Percentiles rank a stretch among this genome's conserved stretches.
Conservation (phyloP, 2,797 vertebrate species). For the Anabas testudineus region DNA sequence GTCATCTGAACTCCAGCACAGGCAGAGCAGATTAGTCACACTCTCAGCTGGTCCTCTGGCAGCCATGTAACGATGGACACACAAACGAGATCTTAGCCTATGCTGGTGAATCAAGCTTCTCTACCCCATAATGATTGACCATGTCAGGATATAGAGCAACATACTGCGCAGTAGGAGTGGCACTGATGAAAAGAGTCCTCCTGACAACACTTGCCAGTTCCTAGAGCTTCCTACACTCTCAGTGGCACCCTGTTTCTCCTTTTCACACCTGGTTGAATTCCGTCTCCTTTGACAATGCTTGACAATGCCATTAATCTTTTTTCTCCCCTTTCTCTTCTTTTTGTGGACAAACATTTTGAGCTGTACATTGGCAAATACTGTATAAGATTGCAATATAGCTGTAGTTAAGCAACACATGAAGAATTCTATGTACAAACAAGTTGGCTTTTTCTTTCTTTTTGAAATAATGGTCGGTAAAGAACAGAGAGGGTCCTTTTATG, state of each 20-base stretch:
- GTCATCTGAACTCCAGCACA: constrained; percentile 65
- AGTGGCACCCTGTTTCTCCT: constrained; percentile 70
- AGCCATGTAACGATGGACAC: constrained; percentile 55
- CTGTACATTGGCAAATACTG: constrained; percentile 87
- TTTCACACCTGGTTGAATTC: constrained; percentile 60
- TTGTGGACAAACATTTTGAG: constrained; percentile 77
- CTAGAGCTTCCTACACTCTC: constrained; percentile 56
- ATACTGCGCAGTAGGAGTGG: constrained; percentile 60
- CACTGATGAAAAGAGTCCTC: constrained; percentile 74
- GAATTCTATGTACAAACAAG: constrained; percentile 97
- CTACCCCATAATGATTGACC: constrained; percentile 62
- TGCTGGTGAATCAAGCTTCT: constrained; percentile 66
- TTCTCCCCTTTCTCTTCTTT: constrained; percentile 82
- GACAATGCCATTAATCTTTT: constrained; percentile 76
- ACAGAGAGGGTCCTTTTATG: constrained; percentile 84
- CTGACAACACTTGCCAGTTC: constrained; percentile 61
- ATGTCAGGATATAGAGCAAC: constrained; percentile 63
- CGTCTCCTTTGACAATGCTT: constrained; percentile 58
- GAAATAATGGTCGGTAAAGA: constrained; percentile 86
- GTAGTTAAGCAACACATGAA: constrained; percentile 93
- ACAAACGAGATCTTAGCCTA: constrained; percentile 65
- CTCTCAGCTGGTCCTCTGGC: constrained; percentile 76
- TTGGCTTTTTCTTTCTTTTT: constrained; percentile 84
- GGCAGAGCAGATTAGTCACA: constrained; percentile 74
- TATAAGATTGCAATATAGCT: constrained; percentile 92